Evolutionary conservation across 2,888 invertebrate species (phyloP).

Genomic region (Agrotis segetum): DNA sequence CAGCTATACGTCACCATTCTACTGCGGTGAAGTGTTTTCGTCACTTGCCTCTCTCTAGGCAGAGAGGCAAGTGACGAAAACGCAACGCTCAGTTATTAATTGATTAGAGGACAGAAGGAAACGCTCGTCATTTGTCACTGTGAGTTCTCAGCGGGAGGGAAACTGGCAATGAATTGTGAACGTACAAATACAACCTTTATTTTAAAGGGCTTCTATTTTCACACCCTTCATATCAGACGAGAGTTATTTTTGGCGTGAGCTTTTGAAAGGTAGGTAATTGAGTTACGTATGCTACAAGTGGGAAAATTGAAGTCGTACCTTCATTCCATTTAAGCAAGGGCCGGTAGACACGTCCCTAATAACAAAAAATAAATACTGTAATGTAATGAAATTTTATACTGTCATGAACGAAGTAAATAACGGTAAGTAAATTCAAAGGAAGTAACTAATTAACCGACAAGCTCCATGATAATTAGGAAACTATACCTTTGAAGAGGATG

Average conservation of each 20-base stretch:
- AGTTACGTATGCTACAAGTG: conserved; percentile 6
- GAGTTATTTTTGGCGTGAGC: conserved; percentile 3
- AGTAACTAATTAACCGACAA: not conserved
- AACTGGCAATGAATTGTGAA: conserved; percentile 1
- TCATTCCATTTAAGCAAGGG: not conserved
- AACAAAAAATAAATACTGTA: too few relatives aligned
- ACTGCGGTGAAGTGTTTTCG: not conserved
- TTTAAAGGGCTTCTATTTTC: conserved; percentile 11
- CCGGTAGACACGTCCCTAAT: not conserved
- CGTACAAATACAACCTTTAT: not conserved
- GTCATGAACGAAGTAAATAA: not conserved
- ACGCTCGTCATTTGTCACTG: conserved; percentile 30
- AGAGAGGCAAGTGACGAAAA: conserved; percentile 21
- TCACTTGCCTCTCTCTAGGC: too few relatives aligned
- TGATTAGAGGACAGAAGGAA: conserved; percentile 15
- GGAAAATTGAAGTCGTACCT: not conserved
- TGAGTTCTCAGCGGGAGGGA: not conserved
- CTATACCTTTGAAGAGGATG: not conserved
- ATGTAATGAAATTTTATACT: not conserved
- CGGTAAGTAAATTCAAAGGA: too few relatives aligned
- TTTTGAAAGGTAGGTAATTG: conserved; percentile 2
- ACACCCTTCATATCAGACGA: not conserved
- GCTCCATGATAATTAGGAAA: not conserved
- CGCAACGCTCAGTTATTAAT: conserved; percentile 52
- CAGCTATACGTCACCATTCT: conserved; percentile 11